These are phyloP conservation scores for Oxytorus armatus DNA, from an alignment of 2,888 invertebrate species.

Conservation along the genomic window DNA sequence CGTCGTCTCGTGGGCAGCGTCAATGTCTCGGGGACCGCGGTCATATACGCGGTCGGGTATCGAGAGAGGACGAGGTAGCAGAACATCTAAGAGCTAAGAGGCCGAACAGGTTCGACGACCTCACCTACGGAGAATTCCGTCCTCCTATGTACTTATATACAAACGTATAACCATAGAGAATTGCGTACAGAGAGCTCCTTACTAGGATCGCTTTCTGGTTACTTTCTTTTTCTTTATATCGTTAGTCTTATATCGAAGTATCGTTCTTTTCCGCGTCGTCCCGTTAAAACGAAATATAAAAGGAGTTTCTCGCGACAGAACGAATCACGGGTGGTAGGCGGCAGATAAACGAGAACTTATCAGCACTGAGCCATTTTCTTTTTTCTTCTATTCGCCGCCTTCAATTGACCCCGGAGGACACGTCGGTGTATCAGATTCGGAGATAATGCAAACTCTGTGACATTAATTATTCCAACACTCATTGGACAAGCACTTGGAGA, in stretches of 20 bases:
- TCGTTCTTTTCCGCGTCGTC: conserved; percentile 26
- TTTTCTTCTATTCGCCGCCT: not conserved
- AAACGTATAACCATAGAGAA: not conserved
- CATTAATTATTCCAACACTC: too few species aligned
- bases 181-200: conserved; percentile 55
- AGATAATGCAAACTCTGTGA: too few species aligned
- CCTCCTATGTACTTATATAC: conserved; percentile 37
- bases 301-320: conserved; percentile 35
- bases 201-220: conserved; percentile 57
- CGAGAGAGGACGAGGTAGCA: conserved; percentile 56
- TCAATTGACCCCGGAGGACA: conserved; percentile 4
- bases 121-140: conserved; percentile 62
- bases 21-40: conserved; percentile 39
- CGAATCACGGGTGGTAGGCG: conserved; percentile 28
- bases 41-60: conserved; percentile 19
- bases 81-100: conserved; percentile 56
- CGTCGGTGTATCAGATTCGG: not conserved
- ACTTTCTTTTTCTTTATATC: conserved; percentile 27
- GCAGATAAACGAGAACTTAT: conserved; percentile 4
- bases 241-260: too few species aligned
- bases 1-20: conserved; percentile 55
- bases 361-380: not conserved
- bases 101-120: conserved; percentile 65
- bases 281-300: conserved; percentile 44
- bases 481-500: too few species aligned